Evolutionary conservation across 2,797 vertebrate genomes (phyloP).

Genomic region (Cryptoblepharus egeriae): DNA sequence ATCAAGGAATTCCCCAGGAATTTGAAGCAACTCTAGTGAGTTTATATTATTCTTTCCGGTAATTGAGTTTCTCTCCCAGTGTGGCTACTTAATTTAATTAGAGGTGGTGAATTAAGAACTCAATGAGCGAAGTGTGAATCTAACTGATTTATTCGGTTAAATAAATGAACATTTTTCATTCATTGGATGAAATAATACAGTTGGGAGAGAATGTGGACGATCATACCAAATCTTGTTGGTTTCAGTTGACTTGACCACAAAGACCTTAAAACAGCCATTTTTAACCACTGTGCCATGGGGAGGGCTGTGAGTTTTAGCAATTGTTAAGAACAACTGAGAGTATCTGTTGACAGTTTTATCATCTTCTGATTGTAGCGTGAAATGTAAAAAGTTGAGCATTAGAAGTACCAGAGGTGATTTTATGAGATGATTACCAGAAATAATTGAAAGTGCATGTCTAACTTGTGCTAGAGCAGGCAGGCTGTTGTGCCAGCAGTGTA

Average conservation of each 20-base stretch:
- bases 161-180: conserved; percentile 28
- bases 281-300: no score
- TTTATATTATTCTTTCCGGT: conserved; percentile 34
- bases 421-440: no score
- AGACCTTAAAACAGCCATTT: background rate
- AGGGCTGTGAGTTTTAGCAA: no score
- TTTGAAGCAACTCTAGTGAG: conserved; percentile 27
- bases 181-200: conserved; percentile 8
- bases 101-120: conserved; percentile 38
- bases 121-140: conserved; percentile 30
- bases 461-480: no score
- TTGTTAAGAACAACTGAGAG: no score
- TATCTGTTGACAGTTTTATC: no score
- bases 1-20: conserved; percentile 9
- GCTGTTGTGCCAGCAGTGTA: no score
- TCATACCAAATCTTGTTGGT: background rate
- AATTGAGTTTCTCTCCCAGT: conserved; percentile 38
- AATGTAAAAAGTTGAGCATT: no score
- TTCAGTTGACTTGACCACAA: background rate
- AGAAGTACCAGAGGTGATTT: no score
- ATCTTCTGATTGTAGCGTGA: no score
- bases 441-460: no score
- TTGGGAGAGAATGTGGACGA: no score
- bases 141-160: conserved; percentile 34
- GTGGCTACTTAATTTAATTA: conserved; percentile 47